Evolutionary conservation across 2,113 vertebrate genomes (phyloP).

Genomic region (Chaenogobius annularis): DNA sequence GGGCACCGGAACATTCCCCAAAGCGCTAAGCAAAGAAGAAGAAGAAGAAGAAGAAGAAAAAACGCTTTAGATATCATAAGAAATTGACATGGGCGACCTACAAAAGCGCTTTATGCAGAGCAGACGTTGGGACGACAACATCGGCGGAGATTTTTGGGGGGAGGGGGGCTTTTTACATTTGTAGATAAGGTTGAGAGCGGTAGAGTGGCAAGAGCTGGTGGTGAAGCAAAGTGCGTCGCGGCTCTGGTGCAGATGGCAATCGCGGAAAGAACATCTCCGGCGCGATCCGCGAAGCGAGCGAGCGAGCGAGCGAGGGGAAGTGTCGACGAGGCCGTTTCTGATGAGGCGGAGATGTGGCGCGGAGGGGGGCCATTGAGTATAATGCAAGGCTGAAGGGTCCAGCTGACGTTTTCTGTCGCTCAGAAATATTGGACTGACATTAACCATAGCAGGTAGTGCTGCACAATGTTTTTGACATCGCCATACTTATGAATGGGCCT

Average conservation of each 20-base stretch:
- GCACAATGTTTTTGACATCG: too few relatives aligned
- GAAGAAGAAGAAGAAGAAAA: not conserved
- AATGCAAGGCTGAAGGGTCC: too few relatives aligned
- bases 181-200: slow-evolving; percentile 18
- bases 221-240: not conserved
- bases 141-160: not conserved
- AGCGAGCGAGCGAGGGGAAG: not conserved
- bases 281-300: not conserved
- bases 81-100: slow-evolving; percentile 39
- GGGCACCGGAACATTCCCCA: slow-evolving; percentile 27
- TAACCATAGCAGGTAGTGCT: too few relatives aligned
- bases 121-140: not conserved
- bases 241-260: not conserved
- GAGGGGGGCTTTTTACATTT: slow-evolving; percentile 13
- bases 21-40: slow-evolving; percentile 43
- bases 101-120: slow-evolving; percentile 19
- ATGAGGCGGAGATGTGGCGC: too few relatives aligned
- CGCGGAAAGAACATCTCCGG: not conserved
- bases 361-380: too few relatives aligned
- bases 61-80: slow-evolving; percentile 23
- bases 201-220: not conserved
- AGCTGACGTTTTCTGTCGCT: too few relatives aligned
- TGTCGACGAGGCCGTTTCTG: too few relatives aligned
- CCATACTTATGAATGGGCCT: too few relatives aligned
- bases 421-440: too few relatives aligned